phyloP scores from a whole-genome alignment of 2,113 vertebrate species.

The Sus scrofa region DNA sequence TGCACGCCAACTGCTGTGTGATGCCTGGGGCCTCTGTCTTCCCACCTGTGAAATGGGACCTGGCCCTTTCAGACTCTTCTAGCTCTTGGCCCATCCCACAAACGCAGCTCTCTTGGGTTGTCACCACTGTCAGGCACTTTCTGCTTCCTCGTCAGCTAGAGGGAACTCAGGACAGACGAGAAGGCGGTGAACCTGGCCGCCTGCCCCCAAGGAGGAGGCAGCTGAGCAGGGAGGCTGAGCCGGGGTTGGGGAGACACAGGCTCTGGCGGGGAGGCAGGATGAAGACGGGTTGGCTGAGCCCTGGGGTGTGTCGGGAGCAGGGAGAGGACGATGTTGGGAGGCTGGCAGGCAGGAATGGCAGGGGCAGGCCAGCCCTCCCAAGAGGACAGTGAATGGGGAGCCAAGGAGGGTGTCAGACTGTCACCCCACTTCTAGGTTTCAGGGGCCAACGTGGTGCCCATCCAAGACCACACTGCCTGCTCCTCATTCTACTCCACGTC shows the following conservation, averaged over 20 bases:
- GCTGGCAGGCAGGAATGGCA: not conserved
- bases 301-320: fast-evolving
- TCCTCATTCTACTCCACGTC: not conserved
- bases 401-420: not conserved
- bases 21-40: not conserved
- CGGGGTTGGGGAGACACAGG: not conserved
- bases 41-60: not conserved
- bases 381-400: not conserved
- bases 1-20: fast-evolving
- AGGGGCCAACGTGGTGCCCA: not conserved
- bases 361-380: not conserved
- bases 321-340: not conserved
- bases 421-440: too few species aligned
- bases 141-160: not conserved
- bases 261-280: fast-evolving
- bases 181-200: not conserved
- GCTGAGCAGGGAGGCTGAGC: not conserved
- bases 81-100: fast-evolving
- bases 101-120: too few species aligned
- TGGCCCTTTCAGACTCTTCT: not conserved
- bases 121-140: fast-evolving
- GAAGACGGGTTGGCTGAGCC: not conserved
- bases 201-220: not conserved
- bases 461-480: fast-evolving
- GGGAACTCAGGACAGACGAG: not conserved